Evolutionary conservation across 2,888 invertebrate species (phyloP), one percentile per base, ranked within the genome.

Genomic region (Caenorhabditis sp.): DNA sequence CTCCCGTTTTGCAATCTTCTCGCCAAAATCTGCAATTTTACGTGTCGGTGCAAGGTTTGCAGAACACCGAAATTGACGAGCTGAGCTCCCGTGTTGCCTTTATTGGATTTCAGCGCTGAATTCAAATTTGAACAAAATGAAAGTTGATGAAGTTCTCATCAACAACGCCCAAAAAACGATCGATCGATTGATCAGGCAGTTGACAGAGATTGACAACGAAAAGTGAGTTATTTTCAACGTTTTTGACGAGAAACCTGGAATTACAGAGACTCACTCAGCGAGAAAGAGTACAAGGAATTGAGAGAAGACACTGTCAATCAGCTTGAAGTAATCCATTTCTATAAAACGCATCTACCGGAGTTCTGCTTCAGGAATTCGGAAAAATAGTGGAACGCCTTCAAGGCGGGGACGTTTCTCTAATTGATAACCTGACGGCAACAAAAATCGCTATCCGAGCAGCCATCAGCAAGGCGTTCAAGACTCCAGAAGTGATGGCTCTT

Each of bases 391-490:
- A 73, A 56, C 71, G 78, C 1, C 45, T 83, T 9, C 63, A 80
- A 65, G 78, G 78, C 30, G 83, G 83, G 20, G 72, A 75, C 17
- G 77, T 81, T 11, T 56, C 80, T 1, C 52, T 79, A 0, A 53
- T 80, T 30, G 83, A 83, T 63, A 73, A 81, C 13, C 17, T 83
- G 8, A 80, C 78, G 9, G 75, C 79, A 0, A 73, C 81, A 3
- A 78, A 78, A 65, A 55, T 81, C 20, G 93, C 93, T 3, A 93
- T 93, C 27, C 93, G 92, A 89, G 93, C 93, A 79, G 93, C 93
- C 9, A 93, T 94, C 56, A 93, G 93, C 75, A 91, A 92, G 85
- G 93, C 93, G 1, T 93, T 93, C 88, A 92, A 93, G 89, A 93
- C 93, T 1, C 93, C 93, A 5, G 93, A 93, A 89, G 93, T 93